Base-by-base conservation (phyloP, 1,140 invertebrate genomes). In the Sycophila sp. region DNA sequence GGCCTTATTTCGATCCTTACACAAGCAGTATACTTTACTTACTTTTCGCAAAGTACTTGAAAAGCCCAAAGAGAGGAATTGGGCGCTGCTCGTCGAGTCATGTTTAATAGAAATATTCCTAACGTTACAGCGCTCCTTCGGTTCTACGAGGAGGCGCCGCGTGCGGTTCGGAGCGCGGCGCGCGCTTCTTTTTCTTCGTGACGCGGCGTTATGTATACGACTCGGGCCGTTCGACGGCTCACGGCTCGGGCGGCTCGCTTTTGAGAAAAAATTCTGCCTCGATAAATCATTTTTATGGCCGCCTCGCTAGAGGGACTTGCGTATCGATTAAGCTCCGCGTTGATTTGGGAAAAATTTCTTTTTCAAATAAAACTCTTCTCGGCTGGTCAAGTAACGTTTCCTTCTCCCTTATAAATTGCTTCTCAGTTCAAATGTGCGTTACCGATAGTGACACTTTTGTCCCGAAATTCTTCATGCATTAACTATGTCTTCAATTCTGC, bases 351-450 rank as follows among this genome's bases (percentile, higher is more conserved):
- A 56, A 56, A 34, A 56, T 56, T 56, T 67, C 28, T 34, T 67
- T 26, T 22, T 15, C 19, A 19, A 34, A 24, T 62, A 30, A 40
- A 38, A 38, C 36, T 59, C 19, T 59, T 42, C 40, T 62, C 40
- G 10, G 19, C 59, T 32, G 38, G 74, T 75, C 66, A 74, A 53
- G 69, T 51, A 22, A 22, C 42, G 10, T 47, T 47, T 47, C n/a
- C 24, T 47, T n/a, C n/a, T n/a, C n/a, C n/a, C n/a, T n/a, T n/a
- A n/a, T n/a, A n/a, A n/a, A n/a, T n/a, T n/a, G n/a, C n/a, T n/a
- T n/a, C n/a, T n/a, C n/a, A n/a, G n/a, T n/a, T n/a, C n/a, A n/a
- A n/a, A n/a, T n/a, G n/a, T n/a, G n/a, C n/a, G n/a, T n/a, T n/a
- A n/a, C n/a, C n/a, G n/a, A n/a, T n/a, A n/a, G n/a, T n/a, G n/a